These are phyloP conservation scores for Fragum sueziense DNA, from an alignment of 2,888 invertebrate species.

Conservation along the genomic window DNA sequence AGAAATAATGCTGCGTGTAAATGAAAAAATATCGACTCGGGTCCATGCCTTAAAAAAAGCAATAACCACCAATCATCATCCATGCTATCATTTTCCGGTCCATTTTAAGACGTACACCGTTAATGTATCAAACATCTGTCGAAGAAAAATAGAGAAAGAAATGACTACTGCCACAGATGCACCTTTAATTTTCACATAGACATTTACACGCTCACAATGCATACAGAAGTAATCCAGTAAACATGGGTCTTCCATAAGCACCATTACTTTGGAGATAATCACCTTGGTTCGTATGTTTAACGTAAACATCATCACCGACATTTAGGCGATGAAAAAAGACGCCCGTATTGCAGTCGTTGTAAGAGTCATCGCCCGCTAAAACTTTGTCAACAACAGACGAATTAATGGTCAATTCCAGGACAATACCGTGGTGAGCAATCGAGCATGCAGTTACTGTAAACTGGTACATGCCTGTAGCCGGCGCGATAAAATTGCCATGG, in stretches of 20 bases:
- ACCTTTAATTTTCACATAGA: no score
- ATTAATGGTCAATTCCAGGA: not conserved
- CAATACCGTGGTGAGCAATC: not conserved
- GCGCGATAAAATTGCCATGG: conserved; percentile 34
- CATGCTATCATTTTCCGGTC: no score
- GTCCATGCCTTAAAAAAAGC: no score
- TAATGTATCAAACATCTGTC: no score
- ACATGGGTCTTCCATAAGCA: not conserved
- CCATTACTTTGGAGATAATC: not conserved
- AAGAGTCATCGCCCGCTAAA: not conserved
- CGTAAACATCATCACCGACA: not conserved
- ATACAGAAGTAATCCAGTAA: not conserved
- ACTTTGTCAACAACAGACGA: not conserved
- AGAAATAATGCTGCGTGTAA: no score
- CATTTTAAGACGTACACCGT: no score
- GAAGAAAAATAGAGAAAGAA: no score
- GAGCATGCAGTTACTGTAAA: conserved; percentile 30
- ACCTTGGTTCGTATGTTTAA: not conserved
- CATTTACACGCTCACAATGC: not conserved
- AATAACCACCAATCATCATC: no score
- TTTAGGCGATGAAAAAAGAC: not conserved
- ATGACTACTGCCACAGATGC: no score
- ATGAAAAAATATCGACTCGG: no score
- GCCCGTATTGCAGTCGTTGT: not conserved
- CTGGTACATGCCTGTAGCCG: conserved; percentile 26